Conservation (phyloP, 2,888 invertebrate species). For the Xiphydria camelus region DNA sequence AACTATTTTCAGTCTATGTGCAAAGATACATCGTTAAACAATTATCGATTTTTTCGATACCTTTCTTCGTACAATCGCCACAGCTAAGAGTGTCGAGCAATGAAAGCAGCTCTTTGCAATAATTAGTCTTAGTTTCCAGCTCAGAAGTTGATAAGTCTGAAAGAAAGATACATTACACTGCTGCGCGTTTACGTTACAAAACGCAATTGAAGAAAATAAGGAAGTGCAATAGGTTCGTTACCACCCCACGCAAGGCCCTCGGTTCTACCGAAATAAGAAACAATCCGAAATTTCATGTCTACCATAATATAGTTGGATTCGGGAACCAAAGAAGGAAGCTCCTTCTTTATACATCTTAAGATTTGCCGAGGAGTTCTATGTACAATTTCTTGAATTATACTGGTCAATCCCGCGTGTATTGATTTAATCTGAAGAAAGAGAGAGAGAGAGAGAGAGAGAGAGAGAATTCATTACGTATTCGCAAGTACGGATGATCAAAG, state of each 20-base stretch:
- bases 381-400: slow-evolving; percentile 61
- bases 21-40: too few relatives aligned
- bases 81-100: slow-evolving; percentile 63
- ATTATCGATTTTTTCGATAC: too few relatives aligned
- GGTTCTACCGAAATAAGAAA: slow-evolving; percentile 66
- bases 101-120: slow-evolving; percentile 66
- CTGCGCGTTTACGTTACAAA: background rate
- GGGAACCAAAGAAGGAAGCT: slow-evolving; percentile 63
- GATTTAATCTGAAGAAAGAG: slow-evolving; percentile 35
- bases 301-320: slow-evolving; percentile 65
- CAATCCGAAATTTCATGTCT: slow-evolving; percentile 66
- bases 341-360: slow-evolving; percentile 62
- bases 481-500: too few relatives aligned
- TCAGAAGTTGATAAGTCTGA: slow-evolving; percentile 65
- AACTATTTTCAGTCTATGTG: too few relatives aligned
- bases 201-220: background rate
- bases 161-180: slow-evolving; percentile 31
- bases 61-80: slow-evolving; percentile 57
- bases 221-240: slow-evolving; percentile 42
- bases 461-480: too few relatives aligned
- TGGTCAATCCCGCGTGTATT: slow-evolving; percentile 57
- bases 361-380: slow-evolving; percentile 62
- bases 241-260: slow-evolving; percentile 65
- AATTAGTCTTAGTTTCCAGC: slow-evolving; percentile 63
- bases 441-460: slow-evolving; percentile 3